Evolutionary conservation across 2,797 vertebrate species (phyloP).

Genomic region (Etheostoma nigrum): DNA sequence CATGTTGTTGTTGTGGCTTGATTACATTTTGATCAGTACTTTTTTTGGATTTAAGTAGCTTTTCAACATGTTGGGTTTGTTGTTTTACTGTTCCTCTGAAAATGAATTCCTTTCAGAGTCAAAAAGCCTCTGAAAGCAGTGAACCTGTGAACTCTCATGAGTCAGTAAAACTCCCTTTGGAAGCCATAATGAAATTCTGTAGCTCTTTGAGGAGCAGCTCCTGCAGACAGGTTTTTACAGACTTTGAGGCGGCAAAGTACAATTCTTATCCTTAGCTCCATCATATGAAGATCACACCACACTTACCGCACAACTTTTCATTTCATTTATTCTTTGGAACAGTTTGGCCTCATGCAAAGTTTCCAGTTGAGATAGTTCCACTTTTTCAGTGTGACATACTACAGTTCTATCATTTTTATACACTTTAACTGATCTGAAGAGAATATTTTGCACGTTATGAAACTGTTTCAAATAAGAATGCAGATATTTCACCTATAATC

Average conservation of each 20-base stretch:
- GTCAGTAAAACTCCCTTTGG: background rate
- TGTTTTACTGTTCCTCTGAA: background rate
- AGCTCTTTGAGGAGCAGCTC: conserved; percentile 9
- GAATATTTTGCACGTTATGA: too few species aligned
- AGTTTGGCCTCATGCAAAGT: background rate
- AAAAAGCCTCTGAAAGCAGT: background rate
- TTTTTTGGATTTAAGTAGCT: background rate
- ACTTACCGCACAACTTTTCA: background rate
- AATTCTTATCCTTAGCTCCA: background rate
- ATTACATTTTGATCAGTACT: background rate
- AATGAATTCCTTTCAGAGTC: background rate
- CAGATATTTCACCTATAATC: too few species aligned
- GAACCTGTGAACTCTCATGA: background rate
- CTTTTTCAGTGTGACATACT: background rate
- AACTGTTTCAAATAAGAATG: too few species aligned
- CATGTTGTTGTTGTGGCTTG: too few species aligned
- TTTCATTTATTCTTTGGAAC: background rate
- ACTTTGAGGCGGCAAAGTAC: background rate
- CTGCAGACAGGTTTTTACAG: background rate
- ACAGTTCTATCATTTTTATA: too few species aligned
- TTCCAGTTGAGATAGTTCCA: background rate
- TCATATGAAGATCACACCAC: background rate
- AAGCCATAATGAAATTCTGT: conserved; percentile 9
- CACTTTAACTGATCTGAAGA: too few species aligned
- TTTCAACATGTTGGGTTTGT: background rate